Conservation (phyloP, 2,113 vertebrate species). For the Athene cunicularia region DNA sequence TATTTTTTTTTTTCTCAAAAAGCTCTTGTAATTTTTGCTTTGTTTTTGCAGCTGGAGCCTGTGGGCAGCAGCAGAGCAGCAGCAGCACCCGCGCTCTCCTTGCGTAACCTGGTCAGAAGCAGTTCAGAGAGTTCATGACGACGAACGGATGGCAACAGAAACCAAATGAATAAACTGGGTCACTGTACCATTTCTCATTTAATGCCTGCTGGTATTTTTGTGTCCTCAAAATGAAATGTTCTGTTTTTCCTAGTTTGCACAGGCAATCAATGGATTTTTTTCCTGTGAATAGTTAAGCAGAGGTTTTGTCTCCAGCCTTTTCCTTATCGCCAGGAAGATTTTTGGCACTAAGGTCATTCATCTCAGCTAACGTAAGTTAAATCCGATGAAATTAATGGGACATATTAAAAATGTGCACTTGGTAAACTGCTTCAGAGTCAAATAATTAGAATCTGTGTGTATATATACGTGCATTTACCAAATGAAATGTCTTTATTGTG, state of each 20-base stretch:
- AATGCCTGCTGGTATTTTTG: neutral
- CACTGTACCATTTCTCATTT: neutral
- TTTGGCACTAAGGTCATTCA: neutral
- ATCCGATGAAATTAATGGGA: neutral
- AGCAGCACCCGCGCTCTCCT: neutral
- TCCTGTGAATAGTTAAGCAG: neutral
- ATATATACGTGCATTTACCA: neutral
- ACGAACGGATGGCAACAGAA: neutral
- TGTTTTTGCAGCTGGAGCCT: neutral
- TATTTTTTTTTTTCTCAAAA: neutral
- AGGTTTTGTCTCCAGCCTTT: neutral
- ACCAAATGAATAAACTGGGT: neutral
- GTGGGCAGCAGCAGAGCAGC: neutral
- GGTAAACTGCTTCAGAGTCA: neutral
- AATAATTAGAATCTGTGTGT: neutral
- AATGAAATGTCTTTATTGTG: neutral
- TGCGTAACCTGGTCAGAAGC: neutral
- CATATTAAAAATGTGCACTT: neutral
- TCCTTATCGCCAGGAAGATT: neutral
- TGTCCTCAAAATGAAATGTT: neutral
- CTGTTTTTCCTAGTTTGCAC: neutral
- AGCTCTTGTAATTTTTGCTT: neutral
- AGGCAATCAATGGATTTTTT: neutral
- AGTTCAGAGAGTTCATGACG: neutral
- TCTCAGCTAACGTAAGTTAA: neutral